Base-by-base conservation (phyloP, 2,888 invertebrate genomes). In the Phengaris alcon region DNA sequence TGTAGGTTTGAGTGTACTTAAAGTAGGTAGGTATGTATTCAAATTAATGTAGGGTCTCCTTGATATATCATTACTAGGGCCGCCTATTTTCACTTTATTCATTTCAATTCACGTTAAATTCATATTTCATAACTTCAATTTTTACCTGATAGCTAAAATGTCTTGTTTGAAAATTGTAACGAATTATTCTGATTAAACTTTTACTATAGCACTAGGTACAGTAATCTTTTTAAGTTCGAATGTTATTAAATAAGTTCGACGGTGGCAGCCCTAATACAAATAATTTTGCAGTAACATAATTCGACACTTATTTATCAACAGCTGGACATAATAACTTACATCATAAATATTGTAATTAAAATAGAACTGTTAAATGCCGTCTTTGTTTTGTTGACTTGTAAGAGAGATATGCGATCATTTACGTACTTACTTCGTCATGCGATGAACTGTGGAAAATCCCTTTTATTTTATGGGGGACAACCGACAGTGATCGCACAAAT, bases 261-360 rank as follows among this genome's bases (percentile, higher is more conserved):
- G 8, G 6, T 6, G 48, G 12, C 64, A 64, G 12, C 64, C 64
- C 64, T 64, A 64, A 35, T 7, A 64, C 35, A 64, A 64, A 44
- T 44, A 35, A 35, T 35, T 64, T 35, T 64, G 35, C 35, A 22
- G 59, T 22, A 64, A 35, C 35, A 64, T 64, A 64, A 64, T 64
- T 64, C 12, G 64, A 44, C 64, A 64, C 64, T 64, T 64, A 64
- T 64, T 35, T 35, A 64, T 64, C 64, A 64, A 64, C 35, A 44
- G 35, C 64, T 64, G 35, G 35, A 64, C 64, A 44, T 64, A 64
- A 64, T 64, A 12, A 64, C 12, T 35, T 22, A 59, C 59, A 64
- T 13, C 64, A 64, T 64, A 64, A 64, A 13, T 64, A 64, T 64
- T 64, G 64, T 64, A 64, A 59, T 59, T 59, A 59, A 59, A 59